These are phyloP conservation scores for Aphidius colemani DNA, from an alignment of 2,888 invertebrate species.

Conservation along the genomic window DNA sequence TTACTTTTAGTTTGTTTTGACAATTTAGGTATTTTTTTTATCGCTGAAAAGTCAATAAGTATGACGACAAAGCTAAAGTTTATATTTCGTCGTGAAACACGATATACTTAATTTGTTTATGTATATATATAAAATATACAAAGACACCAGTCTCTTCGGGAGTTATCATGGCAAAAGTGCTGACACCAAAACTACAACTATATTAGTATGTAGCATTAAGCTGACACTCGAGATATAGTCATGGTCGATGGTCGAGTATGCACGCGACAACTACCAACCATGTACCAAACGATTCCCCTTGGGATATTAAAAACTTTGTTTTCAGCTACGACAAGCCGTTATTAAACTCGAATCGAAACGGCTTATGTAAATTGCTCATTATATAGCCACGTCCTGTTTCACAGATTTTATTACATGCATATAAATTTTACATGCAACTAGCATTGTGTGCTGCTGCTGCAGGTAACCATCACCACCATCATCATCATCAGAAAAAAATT, in stretches of 20 bases:
- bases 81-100: no score
- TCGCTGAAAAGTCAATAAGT: background rate
- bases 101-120: background rate
- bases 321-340: constrained; percentile 41
- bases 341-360: constrained; percentile 48
- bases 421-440: constrained; percentile 12
- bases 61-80: background rate
- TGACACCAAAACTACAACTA: constrained; percentile 15
- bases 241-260: constrained; percentile 12
- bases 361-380: constrained; percentile 55
- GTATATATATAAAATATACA: constrained; percentile 6
- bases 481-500: constrained; percentile 5
- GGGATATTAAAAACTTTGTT: constrained; percentile 45
- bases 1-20: no score
- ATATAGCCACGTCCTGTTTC: constrained; percentile 44
- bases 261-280: background rate
- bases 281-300: constrained; percentile 15
- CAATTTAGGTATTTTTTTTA: no score
- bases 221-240: constrained; percentile 16
- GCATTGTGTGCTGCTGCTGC: constrained; percentile 18
- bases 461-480: background rate
- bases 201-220: constrained; percentile 1
- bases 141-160: constrained; percentile 11
- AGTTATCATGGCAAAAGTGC: constrained; percentile 21
- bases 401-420: constrained; percentile 45